Evolutionary conservation across 2,113 vertebrate genomes (phyloP).

Genomic region (Tetrao urogallus): DNA sequence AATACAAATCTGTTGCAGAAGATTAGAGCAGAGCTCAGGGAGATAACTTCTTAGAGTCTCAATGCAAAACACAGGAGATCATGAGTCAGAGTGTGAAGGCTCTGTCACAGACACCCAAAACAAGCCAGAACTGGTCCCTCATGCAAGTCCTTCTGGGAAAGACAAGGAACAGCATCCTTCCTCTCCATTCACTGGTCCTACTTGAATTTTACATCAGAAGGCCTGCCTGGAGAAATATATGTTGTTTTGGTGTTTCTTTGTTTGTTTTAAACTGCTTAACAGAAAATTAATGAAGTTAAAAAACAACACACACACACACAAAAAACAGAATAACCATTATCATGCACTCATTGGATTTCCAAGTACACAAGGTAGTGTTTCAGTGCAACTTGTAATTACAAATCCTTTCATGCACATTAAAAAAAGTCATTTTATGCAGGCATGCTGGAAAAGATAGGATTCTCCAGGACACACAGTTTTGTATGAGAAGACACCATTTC

Average conservation of each 20-base stretch:
- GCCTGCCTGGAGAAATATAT: not conserved
- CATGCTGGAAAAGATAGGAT: not conserved
- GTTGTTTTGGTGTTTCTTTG: too few relatives aligned
- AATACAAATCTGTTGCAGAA: not conserved
- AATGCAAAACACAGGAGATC: constrained; percentile 15
- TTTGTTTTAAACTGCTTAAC: not conserved
- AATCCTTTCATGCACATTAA: not conserved
- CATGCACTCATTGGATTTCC: not conserved
- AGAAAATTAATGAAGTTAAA: not conserved
- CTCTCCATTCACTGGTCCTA: not conserved
- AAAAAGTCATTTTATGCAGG: not conserved
- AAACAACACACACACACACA: not conserved
- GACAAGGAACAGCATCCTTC: not conserved
- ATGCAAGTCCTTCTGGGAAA: constrained; percentile 2
- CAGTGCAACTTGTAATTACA: not conserved
- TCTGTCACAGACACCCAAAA: not conserved
- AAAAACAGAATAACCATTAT: too few relatives aligned
- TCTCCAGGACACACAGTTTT: not conserved
- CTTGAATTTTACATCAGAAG: not conserved
- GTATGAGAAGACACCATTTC: not conserved
- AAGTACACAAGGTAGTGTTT: not conserved
- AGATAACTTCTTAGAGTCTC: constrained; percentile 9
- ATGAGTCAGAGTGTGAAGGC: constrained; percentile 27
- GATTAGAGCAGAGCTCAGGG: not conserved
- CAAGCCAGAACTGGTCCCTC: not conserved